Percentiles rank a stretch among this genome's conserved stretches.
Conservation (phyloP, 2,113 vertebrate genomes). For the Balaenoptera acutorostrata region DNA sequence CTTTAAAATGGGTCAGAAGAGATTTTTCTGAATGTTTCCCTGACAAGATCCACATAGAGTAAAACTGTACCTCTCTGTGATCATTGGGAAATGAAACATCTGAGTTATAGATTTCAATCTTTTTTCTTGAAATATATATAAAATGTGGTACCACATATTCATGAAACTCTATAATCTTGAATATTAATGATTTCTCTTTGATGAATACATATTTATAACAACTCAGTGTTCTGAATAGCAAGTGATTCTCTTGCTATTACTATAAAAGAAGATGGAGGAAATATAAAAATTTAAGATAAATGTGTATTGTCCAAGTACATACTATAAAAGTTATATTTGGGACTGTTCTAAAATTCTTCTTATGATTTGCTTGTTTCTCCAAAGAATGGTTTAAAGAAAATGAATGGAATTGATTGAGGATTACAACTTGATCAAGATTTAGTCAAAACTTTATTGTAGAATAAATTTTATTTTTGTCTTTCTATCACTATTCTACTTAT, state of each 20-base stretch:
- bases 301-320: not conserved
- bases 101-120: not conserved
- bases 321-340: not conserved
- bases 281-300: not conserved
- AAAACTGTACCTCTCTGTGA: not conserved
- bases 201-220: not conserved
- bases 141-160: not conserved
- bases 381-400: not conserved
- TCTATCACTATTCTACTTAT: not conserved
- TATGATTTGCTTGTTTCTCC: not conserved
- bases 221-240: not conserved
- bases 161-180: not conserved
- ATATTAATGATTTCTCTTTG: not conserved
- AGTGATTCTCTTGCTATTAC: not conserved
- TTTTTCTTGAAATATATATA: not conserved
- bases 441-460: not conserved
- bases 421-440: not conserved
- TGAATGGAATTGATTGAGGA: not conserved
- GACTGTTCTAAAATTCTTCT: not conserved
- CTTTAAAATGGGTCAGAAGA: not conserved
- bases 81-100: slow-evolving; percentile 5
- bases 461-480: not conserved
- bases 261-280: not conserved
- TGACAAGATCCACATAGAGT: not conserved
- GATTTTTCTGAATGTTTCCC: not conserved